Evolutionary conservation across 2,888 invertebrate species (phyloP), one percentile per base, ranked within the genome.

Genomic region (Strigamia transsilvanica): DNA sequence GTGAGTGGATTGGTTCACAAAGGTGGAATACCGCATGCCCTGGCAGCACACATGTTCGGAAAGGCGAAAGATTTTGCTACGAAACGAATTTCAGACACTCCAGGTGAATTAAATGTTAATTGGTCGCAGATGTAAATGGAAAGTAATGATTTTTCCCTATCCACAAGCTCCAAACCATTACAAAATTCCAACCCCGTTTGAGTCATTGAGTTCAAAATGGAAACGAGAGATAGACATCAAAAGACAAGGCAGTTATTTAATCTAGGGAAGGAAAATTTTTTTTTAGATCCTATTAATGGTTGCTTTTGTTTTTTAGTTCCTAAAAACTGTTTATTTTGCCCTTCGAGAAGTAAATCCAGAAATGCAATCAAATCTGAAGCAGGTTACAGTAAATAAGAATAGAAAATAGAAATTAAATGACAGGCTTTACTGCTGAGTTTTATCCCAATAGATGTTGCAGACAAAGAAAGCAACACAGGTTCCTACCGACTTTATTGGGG

Each of bases 151-250:
- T 21, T 56, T 56, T 18, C n/a, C n/a, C 6, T 18, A 4, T n/a
- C 4, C 56, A n/a, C 5, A n/a, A 83, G 83, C 83, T 38, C 83
- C 83, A n/a, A 83, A 83, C 27, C 81, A 81, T 66, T 83, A 83
- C 82, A 81, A 81, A 41, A 83, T 83, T 46, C 83, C 83, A 15
- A 80, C 66, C 10, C 83, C 82, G 41, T 42, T 83, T 21, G 83
- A 82, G 23, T 51, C 66, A 13, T 27, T 73, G 73, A 73, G 13
- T n/a, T 32, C 15, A 13, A 73, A 73, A 32, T 73, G 73, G 73
- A 73, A 73, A 73, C 4, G n/a, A 15, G 73, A 73, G n/a, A 73
- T 13, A 32, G 73, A 73, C 7, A 12, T 73, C 1, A 73, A 73
- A 73, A 23, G n/a, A 32, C 73, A 73, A 73, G 73, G 73, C 73